Evolutionary conservation across 2,113 vertebrate species (phyloP).

Genomic region (Tricholaema leucomelas): DNA sequence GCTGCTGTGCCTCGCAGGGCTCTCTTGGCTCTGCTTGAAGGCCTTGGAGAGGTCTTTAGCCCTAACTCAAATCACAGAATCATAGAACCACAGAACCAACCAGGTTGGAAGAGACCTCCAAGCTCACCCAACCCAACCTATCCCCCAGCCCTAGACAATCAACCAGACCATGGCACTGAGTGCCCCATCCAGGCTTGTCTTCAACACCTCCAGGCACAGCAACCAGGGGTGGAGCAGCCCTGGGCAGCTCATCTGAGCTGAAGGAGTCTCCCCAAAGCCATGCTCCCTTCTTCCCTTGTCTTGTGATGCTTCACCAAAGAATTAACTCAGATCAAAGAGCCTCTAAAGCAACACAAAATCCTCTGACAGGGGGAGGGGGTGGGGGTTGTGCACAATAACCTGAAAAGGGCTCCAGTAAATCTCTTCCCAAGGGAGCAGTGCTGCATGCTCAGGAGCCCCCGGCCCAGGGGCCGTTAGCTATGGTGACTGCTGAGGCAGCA

Average conservation of each 20-base stretch:
- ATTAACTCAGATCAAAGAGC: slow-evolving; percentile 46
- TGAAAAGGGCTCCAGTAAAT: slow-evolving; percentile 20
- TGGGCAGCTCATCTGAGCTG: not conserved
- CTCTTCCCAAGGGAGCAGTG: not conserved
- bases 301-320: slow-evolving; percentile 13
- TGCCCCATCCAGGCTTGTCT: too few relatives aligned
- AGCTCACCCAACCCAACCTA: too few relatives aligned
- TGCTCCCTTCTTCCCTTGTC: not conserved
- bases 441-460: not conserved
- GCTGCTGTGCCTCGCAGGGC: too few relatives aligned
- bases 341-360: not conserved
- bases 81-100: too few relatives aligned
- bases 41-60: too few relatives aligned
- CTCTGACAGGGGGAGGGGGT: not conserved
- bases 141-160: too few relatives aligned
- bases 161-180: too few relatives aligned
- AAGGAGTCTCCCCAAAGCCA: not conserved
- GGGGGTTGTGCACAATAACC: not conserved
- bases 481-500: slow-evolving; percentile 5
- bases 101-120: too few relatives aligned
- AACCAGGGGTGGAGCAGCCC: too few relatives aligned
- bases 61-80: too few relatives aligned
- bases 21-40: too few relatives aligned
- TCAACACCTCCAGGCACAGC: too few relatives aligned
- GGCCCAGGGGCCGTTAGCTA: slow-evolving; percentile 25